A percentile compares a stretch with the other conserved stretches of the same genome.
These are phyloP conservation scores for Cephalopterus ornatus DNA, from an alignment of 2,113 vertebrate species.

Conservation along the genomic window DNA sequence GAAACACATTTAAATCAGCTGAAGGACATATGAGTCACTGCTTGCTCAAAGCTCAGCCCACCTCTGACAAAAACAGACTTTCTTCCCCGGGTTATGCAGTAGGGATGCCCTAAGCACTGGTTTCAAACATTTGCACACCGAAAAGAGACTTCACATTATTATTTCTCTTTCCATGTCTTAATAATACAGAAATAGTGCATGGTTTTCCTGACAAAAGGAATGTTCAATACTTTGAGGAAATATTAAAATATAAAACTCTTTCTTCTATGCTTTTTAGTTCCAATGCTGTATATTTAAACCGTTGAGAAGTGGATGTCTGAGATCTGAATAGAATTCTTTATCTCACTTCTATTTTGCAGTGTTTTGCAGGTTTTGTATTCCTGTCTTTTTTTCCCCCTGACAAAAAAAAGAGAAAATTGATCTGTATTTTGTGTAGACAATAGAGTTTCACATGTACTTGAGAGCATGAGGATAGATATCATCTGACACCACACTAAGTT, in stretches of 20 bases:
- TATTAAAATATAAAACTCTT: background rate
- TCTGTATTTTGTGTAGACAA: background rate
- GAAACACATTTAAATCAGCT: constrained; percentile 14
- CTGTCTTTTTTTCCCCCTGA: background rate
- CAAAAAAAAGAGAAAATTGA: background rate
- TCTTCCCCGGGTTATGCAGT: background rate
- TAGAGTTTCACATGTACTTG: background rate
- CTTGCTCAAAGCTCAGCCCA: background rate
- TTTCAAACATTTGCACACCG: background rate
- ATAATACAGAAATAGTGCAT: background rate
- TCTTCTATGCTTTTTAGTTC: background rate
- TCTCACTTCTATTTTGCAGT: background rate
- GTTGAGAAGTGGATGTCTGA: background rate
- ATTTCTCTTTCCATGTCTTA: background rate
- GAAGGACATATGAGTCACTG: constrained; percentile 4
- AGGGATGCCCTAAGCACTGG: background rate
- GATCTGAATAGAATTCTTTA: background rate
- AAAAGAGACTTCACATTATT: background rate
- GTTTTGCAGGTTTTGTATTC: background rate
- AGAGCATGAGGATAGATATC: background rate
- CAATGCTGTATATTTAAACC: background rate
- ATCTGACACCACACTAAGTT: background rate
- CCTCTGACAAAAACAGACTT: background rate
- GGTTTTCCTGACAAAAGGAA: background rate
- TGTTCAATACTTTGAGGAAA: background rate